Conservation (phyloP, 2,113 vertebrate genomes). For the Neomonachus schauinslandi region DNA sequence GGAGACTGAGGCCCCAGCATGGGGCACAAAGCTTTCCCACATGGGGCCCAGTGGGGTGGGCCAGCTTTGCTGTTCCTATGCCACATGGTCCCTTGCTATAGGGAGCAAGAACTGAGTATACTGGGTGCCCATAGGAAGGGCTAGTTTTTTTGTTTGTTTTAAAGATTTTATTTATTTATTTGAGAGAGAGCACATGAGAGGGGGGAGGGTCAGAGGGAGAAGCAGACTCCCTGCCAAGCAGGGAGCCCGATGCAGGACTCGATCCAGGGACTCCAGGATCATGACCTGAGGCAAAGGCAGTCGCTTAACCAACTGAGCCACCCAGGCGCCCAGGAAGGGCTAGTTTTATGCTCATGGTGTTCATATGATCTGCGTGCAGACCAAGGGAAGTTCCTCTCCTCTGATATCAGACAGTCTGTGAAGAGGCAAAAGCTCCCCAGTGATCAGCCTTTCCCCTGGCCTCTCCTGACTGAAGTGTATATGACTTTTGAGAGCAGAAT, state of each 20-base stretch:
- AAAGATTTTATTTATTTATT: no score
- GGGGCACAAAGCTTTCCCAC: accelerated
- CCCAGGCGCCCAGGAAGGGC: background rate
- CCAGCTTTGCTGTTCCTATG: background rate
- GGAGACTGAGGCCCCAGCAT: background rate
- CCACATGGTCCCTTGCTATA: background rate
- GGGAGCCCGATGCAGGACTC: no score
- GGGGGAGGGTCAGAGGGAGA: no score
- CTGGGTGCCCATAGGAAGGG: background rate
- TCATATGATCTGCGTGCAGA: background rate
- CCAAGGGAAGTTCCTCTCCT: background rate
- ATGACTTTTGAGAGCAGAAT: conserved; percentile 64
- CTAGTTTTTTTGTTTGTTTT: background rate
- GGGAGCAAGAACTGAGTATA: background rate
- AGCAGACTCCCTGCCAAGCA: no score
- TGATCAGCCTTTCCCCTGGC: background rate
- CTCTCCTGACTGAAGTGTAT: conserved; percentile 71
- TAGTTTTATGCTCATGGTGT: background rate
- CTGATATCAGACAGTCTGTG: background rate
- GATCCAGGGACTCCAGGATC: no score
- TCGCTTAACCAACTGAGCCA: no score
- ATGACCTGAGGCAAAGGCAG: no score
- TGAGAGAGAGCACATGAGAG: no score
- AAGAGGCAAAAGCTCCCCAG: conserved; percentile 38
- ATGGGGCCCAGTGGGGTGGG: no score